Base-by-base conservation (phyloP, 2,797 vertebrate species). In the Cuculus canorus region DNA sequence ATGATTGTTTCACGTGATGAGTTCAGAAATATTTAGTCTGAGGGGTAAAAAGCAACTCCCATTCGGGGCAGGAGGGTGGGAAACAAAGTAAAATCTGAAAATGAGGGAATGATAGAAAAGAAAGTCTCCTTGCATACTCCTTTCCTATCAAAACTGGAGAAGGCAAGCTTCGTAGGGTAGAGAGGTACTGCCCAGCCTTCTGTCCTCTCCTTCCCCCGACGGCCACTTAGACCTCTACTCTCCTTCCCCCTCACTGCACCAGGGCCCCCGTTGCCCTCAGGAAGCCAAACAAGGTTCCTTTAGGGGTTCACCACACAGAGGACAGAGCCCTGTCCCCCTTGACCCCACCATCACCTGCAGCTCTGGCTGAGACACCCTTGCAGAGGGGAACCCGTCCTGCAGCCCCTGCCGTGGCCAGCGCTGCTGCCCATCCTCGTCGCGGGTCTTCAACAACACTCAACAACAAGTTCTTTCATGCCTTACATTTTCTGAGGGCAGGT, bases 241-340 rank as follows among this genome's bases (percentile, higher is more conserved):
- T 69, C 18, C 66, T n/a, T 33, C 33, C n/a, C 41, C 35, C 21
- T 25, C 30, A 4, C 9, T 19, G 19, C 30, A 39, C 5, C 47
- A 16, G 28, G 39, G 13, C 3, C 7, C 37, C 28, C 0, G 0
- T 9, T 27, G 37, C 23, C 54, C 27, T n/a, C 3, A 1, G 35
- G 17, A 8, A 33, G 47, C 37, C 2, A 0, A 7, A 10, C 16
- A 6, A 2, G 3, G 45, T 76, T 30, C 17, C 64, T 32, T 11
- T 0, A 0, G 25, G 41, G 11, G 1, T 17, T 13, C 63, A 22
- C 7, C 0, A 0, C 39, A 64, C 54, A 14, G n/a, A 9, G 9
- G 13, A 5, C 85, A 41, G 18, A 66, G 33, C 57, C 16, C 2
- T 1, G 2, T 22, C 7, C 24, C 43, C 50, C 7, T 6, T 0